Evolutionary conservation across 2,888 invertebrate species (phyloP).

Genomic region (Erannis defoliaria): DNA sequence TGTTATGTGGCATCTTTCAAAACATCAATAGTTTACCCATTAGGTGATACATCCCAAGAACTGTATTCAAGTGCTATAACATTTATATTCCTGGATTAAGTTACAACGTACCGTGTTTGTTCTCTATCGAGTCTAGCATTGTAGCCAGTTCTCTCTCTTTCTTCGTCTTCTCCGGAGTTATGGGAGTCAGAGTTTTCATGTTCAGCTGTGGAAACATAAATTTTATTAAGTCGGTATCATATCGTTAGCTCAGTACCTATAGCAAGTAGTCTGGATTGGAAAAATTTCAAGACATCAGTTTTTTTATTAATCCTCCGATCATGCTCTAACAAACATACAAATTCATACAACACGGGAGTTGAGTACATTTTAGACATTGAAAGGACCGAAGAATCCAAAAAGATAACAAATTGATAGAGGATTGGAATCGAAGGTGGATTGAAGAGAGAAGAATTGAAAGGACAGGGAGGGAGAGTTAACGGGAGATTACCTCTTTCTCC

Average conservation of each 20-base stretch:
- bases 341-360: too few species aligned
- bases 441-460: too few species aligned
- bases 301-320: too few species aligned
- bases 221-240: not conserved
- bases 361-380: too few species aligned
- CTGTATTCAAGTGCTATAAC: conserved; percentile 35
- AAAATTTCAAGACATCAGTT: too few species aligned
- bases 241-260: not conserved
- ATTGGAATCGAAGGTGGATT: too few species aligned
- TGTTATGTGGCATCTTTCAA: conserved; percentile 65
- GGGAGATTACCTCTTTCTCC: conserved; percentile 90
- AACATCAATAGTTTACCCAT: conserved; percentile 87
- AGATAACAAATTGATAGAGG: too few species aligned
- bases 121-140: conserved; percentile 92
- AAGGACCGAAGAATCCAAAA: too few species aligned
- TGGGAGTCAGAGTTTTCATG: conserved; percentile 87
- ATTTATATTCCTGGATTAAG: conserved; percentile 19
- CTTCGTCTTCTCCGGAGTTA: conserved; percentile 88
- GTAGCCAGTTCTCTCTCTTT: conserved; percentile 91
- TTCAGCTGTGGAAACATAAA: conserved; percentile 77
- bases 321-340: too few species aligned
- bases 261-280: too few species aligned
- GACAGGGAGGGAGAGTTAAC: not conserved
- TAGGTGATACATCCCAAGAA: conserved; percentile 40
- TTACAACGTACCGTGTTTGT: conserved; percentile 92